Percentiles rank a stretch among this genome's conserved stretches.
These are phyloP conservation scores for Lagria hirta DNA, from an alignment of 2,888 invertebrate species.

Conservation along the genomic window DNA sequence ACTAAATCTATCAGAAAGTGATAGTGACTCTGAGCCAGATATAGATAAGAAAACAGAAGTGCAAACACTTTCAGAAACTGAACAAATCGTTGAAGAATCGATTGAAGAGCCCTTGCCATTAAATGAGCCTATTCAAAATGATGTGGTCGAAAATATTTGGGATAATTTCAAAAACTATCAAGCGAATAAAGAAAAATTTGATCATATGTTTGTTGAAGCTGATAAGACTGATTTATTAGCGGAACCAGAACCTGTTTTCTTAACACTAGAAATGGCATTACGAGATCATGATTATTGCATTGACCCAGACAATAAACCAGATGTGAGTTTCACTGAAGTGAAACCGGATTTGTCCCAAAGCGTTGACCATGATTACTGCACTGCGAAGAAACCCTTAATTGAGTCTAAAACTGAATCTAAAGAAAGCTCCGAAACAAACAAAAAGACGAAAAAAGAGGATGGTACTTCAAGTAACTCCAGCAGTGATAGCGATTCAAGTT, in stretches of 20 bases:
- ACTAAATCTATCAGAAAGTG: conserved; percentile 81
- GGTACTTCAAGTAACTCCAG: conserved; percentile 77
- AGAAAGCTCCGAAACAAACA: conserved; percentile 50
- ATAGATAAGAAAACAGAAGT: conserved; percentile 6
- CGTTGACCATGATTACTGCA: conserved; percentile 55
- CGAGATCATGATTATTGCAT: conserved; percentile 77
- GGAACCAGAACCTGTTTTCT: conserved; percentile 17
- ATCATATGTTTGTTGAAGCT: conserved; percentile 38
- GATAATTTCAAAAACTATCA: conserved; percentile 76
- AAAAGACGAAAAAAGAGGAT: conserved; percentile 42
- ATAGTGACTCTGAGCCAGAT: conserved; percentile 63
- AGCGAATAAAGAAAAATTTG: conserved; percentile 65
- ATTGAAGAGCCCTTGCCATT: too few relatives aligned
- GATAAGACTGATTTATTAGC: conserved; percentile 30
- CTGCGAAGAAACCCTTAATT: conserved; percentile 29
- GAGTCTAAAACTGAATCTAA: conserved; percentile 15
- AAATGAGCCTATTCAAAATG: conserved; percentile 38
- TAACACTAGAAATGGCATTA: conserved; percentile 47
- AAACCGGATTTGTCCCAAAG: conserved; percentile 49
- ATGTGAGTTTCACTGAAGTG: conserved; percentile 43
- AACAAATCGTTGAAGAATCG: conserved; percentile 42
- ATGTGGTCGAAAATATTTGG: conserved; percentile 65
- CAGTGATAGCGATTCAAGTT: conserved; percentile 75
- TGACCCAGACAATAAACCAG: conserved; percentile 42
- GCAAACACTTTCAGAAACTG: conserved; percentile 2